A percentile compares a stretch with the other conserved stretches of the same genome.
These are phyloP conservation scores for Eumerus sabulonum DNA, from an alignment of 2,888 invertebrate genomes.

Conservation along the genomic window DNA sequence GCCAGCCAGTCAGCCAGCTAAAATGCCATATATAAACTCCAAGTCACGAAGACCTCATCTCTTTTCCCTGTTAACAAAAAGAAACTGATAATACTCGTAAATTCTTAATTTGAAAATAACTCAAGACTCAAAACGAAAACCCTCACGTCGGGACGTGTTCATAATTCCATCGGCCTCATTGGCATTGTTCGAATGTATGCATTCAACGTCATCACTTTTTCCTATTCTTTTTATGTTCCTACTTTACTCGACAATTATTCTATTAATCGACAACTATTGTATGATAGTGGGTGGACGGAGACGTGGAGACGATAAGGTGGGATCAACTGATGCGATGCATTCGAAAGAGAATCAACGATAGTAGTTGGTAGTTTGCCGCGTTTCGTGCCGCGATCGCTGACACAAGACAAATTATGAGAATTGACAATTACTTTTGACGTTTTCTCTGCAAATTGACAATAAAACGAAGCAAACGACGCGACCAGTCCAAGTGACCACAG, in stretches of 20 bases:
- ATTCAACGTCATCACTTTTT: conserved; percentile 13
- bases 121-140: conserved; percentile 30
- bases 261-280: conserved; percentile 65
- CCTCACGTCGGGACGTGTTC: conserved; percentile 35
- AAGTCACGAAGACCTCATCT: conserved; percentile 61
- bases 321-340: conserved; percentile 39
- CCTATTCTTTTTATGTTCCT: conserved; percentile 27
- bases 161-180: conserved; percentile 60
- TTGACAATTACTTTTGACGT: conserved; percentile 64
- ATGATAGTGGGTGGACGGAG: conserved; percentile 5
- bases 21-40: conserved; percentile 53
- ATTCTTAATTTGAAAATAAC: conserved; percentile 66
- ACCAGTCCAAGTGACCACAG: conserved; percentile 47
- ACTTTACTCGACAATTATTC: conserved; percentile 56
- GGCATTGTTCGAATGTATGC: conserved; percentile 50
- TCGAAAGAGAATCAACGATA: conserved; percentile 1
- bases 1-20: conserved; percentile 10
- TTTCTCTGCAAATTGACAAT: conserved; percentile 64
- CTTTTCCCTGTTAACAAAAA: conserved; percentile 12
- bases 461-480: conserved; percentile 41
- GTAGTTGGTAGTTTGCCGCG: background rate
- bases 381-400: conserved; percentile 18
- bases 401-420: conserved; percentile 65
- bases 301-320: conserved; percentile 54
- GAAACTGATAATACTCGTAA: conserved; percentile 51